phyloP scores from a whole-genome alignment of 2,888 invertebrate genomes.

The Ariolimax columbianus region DNA sequence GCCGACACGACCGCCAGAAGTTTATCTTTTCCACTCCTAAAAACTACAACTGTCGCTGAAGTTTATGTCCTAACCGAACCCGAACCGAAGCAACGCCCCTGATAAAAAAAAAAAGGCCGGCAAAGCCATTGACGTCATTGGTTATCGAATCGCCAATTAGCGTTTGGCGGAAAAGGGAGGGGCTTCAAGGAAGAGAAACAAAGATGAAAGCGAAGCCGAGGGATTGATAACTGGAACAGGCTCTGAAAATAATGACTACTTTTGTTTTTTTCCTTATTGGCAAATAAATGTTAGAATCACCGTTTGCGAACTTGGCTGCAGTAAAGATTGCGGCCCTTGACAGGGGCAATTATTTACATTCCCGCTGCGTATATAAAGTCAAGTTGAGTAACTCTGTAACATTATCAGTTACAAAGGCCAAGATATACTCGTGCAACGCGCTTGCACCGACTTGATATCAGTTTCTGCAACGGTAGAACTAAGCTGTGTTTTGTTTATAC shows the following conservation, averaged over 20 bases:
- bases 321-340: neutral
- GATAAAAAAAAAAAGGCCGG: neutral
- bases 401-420: neutral
- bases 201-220: neutral
- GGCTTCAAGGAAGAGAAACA: neutral
- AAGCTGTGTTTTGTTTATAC: neutral
- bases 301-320: neutral
- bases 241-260: neutral
- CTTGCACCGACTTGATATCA: neutral
- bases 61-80: neutral
- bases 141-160: constrained; percentile 26
- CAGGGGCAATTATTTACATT: neutral
- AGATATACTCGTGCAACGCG: neutral
- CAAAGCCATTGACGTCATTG: neutral
- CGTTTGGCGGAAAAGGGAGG: constrained; percentile 6
- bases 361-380: neutral
- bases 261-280: neutral
- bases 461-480: neutral
- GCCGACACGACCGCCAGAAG: neutral
- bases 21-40: neutral
- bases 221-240: neutral
- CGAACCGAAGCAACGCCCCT: neutral
- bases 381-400: neutral
- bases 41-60: neutral
- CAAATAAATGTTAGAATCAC: neutral